A percentile compares a stretch with the other conserved stretches of the same genome.
These are phyloP conservation scores for Caretta caretta DNA, from an alignment of 2,113 vertebrate species.

Conservation along the genomic window DNA sequence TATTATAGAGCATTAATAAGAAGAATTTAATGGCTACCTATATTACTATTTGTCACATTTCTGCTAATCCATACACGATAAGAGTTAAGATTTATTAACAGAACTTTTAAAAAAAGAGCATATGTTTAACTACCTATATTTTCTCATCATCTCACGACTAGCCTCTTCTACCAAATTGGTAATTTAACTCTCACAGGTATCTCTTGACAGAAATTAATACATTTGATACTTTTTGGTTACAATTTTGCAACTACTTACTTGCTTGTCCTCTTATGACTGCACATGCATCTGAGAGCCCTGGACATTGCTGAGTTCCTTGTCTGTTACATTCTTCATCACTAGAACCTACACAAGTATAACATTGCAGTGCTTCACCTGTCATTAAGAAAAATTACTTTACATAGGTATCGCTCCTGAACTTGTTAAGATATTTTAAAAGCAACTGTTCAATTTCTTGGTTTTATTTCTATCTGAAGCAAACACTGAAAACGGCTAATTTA, in stretches of 20 bases:
- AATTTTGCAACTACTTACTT: conserved; percentile 80
- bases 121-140: neutral
- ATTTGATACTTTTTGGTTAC: neutral
- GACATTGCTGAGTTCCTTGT: conserved; percentile 87
- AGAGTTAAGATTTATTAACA: rapidly evolving
- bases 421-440: neutral
- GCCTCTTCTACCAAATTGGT: neutral
- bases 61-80: neutral
- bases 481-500: neutral
- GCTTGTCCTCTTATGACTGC: conserved; percentile 86
- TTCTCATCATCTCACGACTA: neutral
- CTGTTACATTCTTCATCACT: conserved; percentile 90
- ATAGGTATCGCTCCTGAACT: neutral
- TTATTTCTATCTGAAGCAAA: rapidly evolving
- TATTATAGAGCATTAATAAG: neutral
- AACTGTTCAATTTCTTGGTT: neutral
- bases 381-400: neutral
- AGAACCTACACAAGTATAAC: conserved; percentile 90
- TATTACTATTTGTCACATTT: neutral
- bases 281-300: conserved; percentile 88
- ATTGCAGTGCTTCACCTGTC: conserved; percentile 85
- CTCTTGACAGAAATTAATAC: rapidly evolving
- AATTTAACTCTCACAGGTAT: neutral
- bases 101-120: neutral
- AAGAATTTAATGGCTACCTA: neutral